Conservation (phyloP, 2,888 invertebrate genomes). For the Hypercompe scribonia region DNA sequence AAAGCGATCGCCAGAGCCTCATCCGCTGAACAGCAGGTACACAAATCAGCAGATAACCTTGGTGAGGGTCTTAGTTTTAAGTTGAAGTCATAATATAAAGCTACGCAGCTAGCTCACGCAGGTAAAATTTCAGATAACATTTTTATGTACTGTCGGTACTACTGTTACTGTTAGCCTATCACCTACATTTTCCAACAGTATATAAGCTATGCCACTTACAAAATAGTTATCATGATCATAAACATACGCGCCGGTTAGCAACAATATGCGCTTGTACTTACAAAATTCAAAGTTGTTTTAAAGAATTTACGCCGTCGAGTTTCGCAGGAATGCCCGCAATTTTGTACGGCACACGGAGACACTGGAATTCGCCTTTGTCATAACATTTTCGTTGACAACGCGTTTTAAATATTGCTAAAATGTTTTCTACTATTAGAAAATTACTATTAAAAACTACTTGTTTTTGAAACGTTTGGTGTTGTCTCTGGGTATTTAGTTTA, state of each 20-base stretch:
- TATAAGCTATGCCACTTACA: no score
- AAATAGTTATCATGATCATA: background rate
- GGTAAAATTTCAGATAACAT: no score
- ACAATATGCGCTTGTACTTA: constrained; percentile 42
- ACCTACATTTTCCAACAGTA: no score
- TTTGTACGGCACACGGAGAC: constrained; percentile 36
- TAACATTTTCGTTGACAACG: constrained; percentile 51
- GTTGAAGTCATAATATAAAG: no score
- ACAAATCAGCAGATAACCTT: no score
- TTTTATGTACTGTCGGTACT: background rate
- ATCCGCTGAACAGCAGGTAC: no score
- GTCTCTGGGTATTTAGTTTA: background rate
- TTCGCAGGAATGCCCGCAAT: constrained; percentile 53
- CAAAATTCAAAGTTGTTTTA: constrained; percentile 53
- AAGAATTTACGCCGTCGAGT: constrained; percentile 52
- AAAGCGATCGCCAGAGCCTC: no score
- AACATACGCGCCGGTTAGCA: background rate
- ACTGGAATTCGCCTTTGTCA: constrained; percentile 55
- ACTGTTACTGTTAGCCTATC: background rate
- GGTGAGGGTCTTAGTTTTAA: no score
- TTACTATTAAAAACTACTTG: constrained; percentile 15
- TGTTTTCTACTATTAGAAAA: constrained; percentile 26
- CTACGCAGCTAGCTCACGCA: no score
- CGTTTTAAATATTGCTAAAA: constrained; percentile 49
- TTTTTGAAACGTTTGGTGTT: background rate